Percentiles rank a stretch among this genome's conserved stretches.
Evolutionary conservation across 2,888 invertebrate genomes (phyloP).

Genomic region (Cerastis leucographa): DNA sequence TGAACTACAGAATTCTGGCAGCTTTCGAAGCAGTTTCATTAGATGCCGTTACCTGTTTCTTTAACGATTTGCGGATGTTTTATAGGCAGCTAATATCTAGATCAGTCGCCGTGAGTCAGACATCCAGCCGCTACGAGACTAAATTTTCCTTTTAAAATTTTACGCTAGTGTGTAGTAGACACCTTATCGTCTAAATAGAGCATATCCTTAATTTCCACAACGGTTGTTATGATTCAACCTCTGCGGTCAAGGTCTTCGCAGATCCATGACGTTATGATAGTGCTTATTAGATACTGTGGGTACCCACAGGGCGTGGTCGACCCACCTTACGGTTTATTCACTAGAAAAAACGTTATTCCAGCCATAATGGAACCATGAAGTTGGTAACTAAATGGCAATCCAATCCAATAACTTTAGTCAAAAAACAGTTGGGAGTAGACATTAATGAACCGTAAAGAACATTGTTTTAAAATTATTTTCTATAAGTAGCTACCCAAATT

Average conservation of each 20-base stretch:
- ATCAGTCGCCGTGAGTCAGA: constrained; percentile 24
- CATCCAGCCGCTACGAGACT: constrained; percentile 5
- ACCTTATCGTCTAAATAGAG: constrained; percentile 54
- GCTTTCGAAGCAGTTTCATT: constrained; percentile 31
- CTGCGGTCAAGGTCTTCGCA: constrained; percentile 74
- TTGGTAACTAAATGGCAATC: constrained; percentile 48
- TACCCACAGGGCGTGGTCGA: constrained; percentile 75
- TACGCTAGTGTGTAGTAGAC: constrained; percentile 29
- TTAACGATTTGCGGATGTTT: constrained; percentile 38
- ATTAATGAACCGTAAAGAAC: constrained; percentile 15
- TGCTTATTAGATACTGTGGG: constrained; percentile 61
- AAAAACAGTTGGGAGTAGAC: constrained; percentile 17
- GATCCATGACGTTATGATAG: constrained; percentile 73
- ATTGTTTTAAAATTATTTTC: constrained; percentile 19
- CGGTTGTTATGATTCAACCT: constrained; percentile 72
- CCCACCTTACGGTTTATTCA: constrained; percentile 76
- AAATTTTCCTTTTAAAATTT: constrained; percentile 20
- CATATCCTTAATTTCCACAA: constrained; percentile 62
- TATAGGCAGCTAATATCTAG: constrained; percentile 21
- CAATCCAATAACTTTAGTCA: constrained; percentile 39
- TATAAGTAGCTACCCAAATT: not conserved
- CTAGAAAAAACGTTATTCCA: constrained; percentile 71
- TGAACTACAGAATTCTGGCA: constrained; percentile 26
- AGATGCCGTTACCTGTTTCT: constrained; percentile 31
- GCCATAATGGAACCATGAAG: constrained; percentile 60